Conservation (phyloP, 1,140 invertebrate genomes). For the Drosophila subobscura region DNA sequence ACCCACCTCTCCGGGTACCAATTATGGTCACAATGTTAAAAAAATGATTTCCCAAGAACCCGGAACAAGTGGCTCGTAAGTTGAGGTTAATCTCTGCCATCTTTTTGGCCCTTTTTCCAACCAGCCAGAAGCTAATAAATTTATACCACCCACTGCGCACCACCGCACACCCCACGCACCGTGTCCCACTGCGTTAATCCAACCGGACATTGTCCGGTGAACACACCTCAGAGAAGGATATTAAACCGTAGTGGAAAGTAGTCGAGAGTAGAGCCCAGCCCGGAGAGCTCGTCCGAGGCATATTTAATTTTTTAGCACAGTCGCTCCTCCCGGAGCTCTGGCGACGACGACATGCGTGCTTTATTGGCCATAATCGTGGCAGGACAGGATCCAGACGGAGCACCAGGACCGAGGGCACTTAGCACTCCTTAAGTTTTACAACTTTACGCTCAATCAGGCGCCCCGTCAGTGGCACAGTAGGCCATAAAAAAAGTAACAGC, state of each 20-base stretch:
- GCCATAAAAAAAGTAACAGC: constrained; percentile 55
- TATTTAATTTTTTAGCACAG: constrained; percentile 61
- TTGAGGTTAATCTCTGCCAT: constrained; percentile 48
- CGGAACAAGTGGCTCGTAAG: constrained; percentile 51
- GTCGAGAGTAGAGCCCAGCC: constrained; percentile 1
- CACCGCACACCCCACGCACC: neutral
- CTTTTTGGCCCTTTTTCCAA: constrained; percentile 29
- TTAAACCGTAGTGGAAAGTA: too few relatives aligned
- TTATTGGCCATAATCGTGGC: constrained; percentile 67
- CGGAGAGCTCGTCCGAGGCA: constrained; percentile 18
- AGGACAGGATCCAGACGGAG: constrained; percentile 3
- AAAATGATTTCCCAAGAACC: constrained; percentile 20
- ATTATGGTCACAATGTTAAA: neutral
- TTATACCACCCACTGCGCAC: constrained; percentile 1
- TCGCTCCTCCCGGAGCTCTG: neutral
- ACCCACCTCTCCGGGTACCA: too few relatives aligned
- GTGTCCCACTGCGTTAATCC: constrained; percentile 4
- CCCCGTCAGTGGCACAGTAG: constrained; percentile 18
- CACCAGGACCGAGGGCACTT: constrained; percentile 47
- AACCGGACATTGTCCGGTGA: constrained; percentile 25
- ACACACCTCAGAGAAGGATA: constrained; percentile 29
- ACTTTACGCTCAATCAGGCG: constrained; percentile 76
- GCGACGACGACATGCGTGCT: constrained; percentile 45
- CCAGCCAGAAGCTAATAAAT: constrained; percentile 29
- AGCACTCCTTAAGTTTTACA: constrained; percentile 82